Percentiles rank a stretch among this genome's conserved stretches.
Conservation (phyloP, 1,140 invertebrate genomes). For the Macrosteles quadrilineatus region DNA sequence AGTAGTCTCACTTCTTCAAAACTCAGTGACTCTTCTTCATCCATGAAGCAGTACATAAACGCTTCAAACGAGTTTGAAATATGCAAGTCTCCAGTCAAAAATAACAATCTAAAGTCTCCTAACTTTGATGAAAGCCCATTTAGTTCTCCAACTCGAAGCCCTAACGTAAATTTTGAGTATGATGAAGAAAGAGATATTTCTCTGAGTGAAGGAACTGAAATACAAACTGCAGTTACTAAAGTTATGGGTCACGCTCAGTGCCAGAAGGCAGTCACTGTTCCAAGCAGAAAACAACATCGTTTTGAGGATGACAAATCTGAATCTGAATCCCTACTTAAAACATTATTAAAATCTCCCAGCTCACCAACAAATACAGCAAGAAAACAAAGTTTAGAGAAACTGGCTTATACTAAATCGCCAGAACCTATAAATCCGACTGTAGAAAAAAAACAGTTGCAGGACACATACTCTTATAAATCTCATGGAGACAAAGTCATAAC, state of each 20-base stretch:
- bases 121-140: constrained; percentile 3
- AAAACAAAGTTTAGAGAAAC: not conserved
- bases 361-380: not conserved
- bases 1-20: not conserved
- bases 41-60: not conserved
- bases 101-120: constrained; percentile 4
- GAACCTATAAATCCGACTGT: not conserved
- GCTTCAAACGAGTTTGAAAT: not conserved
- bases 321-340: not conserved
- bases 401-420: not conserved
- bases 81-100: not conserved
- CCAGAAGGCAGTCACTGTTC: constrained; percentile 44
- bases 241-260: constrained; percentile 45
- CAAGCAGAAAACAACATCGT: constrained; percentile 37
- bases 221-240: constrained; percentile 41
- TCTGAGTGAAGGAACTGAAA: constrained; percentile 27
- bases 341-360: not conserved
- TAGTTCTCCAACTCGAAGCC: constrained; percentile 11
- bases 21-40: constrained; percentile 4
- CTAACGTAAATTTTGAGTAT: constrained; percentile 22
- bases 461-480: no score
- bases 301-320: constrained; percentile 29
- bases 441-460: not conserved
- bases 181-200: constrained; percentile 15
- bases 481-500: no score